Base-by-base conservation (phyloP, 2,888 invertebrate species). In the Epistrophe grossulariae region DNA sequence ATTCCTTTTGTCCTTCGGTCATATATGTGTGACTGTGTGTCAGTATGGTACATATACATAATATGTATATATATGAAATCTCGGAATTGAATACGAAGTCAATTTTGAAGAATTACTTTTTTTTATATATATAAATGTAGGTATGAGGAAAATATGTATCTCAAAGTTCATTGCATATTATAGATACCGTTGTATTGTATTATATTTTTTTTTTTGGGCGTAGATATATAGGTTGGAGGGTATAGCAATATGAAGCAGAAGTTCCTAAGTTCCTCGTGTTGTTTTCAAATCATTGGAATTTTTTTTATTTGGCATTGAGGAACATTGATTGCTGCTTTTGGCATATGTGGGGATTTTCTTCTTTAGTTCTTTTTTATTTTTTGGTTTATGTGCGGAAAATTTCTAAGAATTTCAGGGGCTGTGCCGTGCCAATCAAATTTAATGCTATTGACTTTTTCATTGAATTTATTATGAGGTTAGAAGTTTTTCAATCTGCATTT, bases 381-480 rank as follows among this genome's bases (percentile, higher is more conserved):
- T 35, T 48, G 43, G 17, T 52, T 40, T 48, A 48, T 48, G 17
- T 31, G 24, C 11, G 15, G 19, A 48, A 48, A 50, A n/a, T 28
- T 45, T 40, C 19, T 31, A 31, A 62, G 68, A 64, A 50, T 38
- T 19, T 57, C 40, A 17, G 62, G 52, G 64, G 52, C 15, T 66
- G 78, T 59, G 43, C 68, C 72, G 78, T 59, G 43, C 68, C 72
- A 77, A 78, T 85, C 78, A 82, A 85, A 82, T 78, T 78, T 78
- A 82, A 85, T 85, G 81, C 73, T 85, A 50, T 78, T 81, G 48
- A 70, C 70, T 78, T 78, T 50, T 43, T 59, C 59, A 85, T 85
- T 74, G 85, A 85, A 85, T 82, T 85, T 85, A 81, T 78, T 70
- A 85, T 85, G 78, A 73, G 73, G 62, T 24, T 64, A 38, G 43